Conservation (phyloP, 2,113 vertebrate genomes). For the Balaeniceps rex region DNA sequence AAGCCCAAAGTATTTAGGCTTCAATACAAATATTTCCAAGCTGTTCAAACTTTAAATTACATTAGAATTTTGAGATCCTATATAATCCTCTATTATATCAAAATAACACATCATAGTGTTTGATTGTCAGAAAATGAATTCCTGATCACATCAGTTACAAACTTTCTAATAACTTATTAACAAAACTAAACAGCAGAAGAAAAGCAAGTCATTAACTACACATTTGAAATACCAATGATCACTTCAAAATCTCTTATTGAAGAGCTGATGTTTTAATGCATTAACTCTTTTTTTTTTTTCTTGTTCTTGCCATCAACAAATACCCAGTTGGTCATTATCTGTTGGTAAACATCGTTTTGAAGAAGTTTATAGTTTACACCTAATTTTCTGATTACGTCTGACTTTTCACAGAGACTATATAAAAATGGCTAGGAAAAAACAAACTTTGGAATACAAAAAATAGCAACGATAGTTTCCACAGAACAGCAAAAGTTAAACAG, state of each 20-base stretch:
- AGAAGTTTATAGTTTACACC: not conserved
- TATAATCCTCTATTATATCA: not conserved
- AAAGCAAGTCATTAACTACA: not conserved
- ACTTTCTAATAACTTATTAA: not conserved
- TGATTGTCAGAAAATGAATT: not conserved
- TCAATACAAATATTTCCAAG: not conserved
- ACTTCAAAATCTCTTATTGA: not conserved
- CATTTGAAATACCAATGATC: not conserved
- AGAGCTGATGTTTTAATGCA: not conserved
- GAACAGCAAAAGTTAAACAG: not conserved
- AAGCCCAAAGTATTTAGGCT: not conserved
- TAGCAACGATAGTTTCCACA: not conserved
- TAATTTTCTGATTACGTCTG: not conserved
- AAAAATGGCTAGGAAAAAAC: not conserved
- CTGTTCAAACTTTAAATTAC: not conserved
- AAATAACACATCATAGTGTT: not conserved
- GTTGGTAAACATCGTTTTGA: not conserved
- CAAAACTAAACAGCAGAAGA: not conserved
- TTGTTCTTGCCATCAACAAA: not conserved
- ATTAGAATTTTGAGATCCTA: not conserved
- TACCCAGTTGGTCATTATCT: not conserved
- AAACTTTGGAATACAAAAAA: not conserved
- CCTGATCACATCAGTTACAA: not conserved
- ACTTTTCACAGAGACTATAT: not conserved
- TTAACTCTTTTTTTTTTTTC: not conserved